Base-by-base conservation (phyloP, 1,140 invertebrate species). In the Heterodera schachtii region DNA sequence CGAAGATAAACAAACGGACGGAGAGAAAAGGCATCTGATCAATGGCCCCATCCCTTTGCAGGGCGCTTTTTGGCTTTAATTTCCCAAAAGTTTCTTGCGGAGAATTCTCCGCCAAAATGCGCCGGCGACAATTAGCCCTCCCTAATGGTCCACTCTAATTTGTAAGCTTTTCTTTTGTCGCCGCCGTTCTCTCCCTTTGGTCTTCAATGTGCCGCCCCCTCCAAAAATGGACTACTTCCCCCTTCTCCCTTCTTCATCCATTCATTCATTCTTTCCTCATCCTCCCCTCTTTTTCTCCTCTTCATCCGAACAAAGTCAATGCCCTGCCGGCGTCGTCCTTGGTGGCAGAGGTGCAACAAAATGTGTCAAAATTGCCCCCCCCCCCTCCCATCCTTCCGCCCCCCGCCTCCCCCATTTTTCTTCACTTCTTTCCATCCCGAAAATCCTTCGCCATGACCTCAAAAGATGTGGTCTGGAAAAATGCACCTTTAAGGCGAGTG, bases 301-400 rank as follows among this genome's bases (percentile, higher is more conserved):
- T 71, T 46, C 69, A 11, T 46, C 44, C 69, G 9, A 41, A 71
- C 69, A 71, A 71, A 71, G 69, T 41, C 57, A 60, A 60, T 60
- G 57, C 57, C 57, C 19, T 60, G 4, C 57, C 19, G 13, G 11
- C 57, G 13, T n/a, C 69, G 69, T 71, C 69, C 69, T 71, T 71
- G 69, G 16, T 52, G 49, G 19, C 2, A 60, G 57, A 71, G 69
- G 69, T 46, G 69, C 69, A 46, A 41, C 69, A 71, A 71, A 71
- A 71, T 71, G 69, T 71, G 69, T 71, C 69, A 71, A 71, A 71
- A 71, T 71, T 71, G 69, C 44, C 21, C 21, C 69, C 69, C 44
- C 31, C 44, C 31, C 69, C 31, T 43, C 11, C 69, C 69, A 11
- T 71, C 21, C 31, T 31, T 9, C 5, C 67, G 11, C 69, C 44